Percentiles rank a stretch among this genome's conserved stretches.
These are phyloP conservation scores for Sipha maydis DNA, from an alignment of 2,888 invertebrate species.

Conservation along the genomic window DNA sequence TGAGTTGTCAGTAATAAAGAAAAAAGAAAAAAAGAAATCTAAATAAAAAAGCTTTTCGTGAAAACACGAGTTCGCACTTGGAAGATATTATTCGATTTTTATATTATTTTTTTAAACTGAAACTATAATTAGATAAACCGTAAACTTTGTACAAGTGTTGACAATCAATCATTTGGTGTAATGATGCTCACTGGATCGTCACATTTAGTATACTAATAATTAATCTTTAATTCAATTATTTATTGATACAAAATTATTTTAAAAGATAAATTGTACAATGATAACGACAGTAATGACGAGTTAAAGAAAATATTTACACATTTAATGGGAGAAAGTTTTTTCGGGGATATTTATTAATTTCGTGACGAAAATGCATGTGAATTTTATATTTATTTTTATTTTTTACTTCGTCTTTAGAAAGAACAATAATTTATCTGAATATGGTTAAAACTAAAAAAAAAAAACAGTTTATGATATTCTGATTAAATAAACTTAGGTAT, in stretches of 20 bases:
- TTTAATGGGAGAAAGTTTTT: background rate
- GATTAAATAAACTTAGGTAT: background rate
- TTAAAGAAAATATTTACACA: background rate
- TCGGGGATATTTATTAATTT: background rate
- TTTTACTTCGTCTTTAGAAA: background rate
- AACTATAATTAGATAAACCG: constrained; percentile 9
- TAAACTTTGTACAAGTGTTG: constrained; percentile 12
- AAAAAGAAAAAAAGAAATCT: background rate
- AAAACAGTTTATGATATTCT: background rate
- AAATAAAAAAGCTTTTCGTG: background rate
- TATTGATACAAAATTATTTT: constrained; percentile 8
- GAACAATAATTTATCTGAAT: background rate
- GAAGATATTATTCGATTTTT: constrained; percentile 3
- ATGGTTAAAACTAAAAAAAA: background rate
- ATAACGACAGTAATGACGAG: background rate
- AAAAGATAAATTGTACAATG: constrained; percentile 21
- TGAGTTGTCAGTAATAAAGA: background rate
- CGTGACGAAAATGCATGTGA: background rate
- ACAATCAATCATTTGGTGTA: constrained; percentile 14
- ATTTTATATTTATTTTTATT: background rate
- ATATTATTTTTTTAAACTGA: background rate
- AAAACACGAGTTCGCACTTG: background rate
- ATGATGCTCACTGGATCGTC: constrained; percentile 17
- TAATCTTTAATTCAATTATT: constrained; percentile 15
- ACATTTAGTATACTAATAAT: background rate